phyloP scores from a whole-genome alignment of 30 jellyfish, hydroid and myxozoan species.

The Aurelia sp. region DNA sequence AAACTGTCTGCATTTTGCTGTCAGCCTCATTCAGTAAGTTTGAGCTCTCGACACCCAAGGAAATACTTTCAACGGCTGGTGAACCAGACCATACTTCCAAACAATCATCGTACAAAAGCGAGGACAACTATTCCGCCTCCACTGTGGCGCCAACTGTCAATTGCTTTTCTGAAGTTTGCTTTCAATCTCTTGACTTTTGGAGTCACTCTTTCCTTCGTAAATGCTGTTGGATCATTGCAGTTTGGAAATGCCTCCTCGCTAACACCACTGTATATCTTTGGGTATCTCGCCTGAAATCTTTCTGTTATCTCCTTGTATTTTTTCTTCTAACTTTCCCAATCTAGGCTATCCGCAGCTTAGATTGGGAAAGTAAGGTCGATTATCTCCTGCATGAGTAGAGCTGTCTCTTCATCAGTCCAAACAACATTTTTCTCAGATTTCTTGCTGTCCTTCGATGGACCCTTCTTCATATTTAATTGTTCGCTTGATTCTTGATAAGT shows the following conservation, averaged over 20 bases:
- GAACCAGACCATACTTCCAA: conserved; percentile 51
- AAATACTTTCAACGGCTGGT: conserved; percentile 47
- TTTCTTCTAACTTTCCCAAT: conserved; percentile 39
- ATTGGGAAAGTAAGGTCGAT: too few species aligned
- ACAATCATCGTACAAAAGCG: conserved; percentile 37
- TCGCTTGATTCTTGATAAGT: too few species aligned
- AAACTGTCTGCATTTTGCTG: too few species aligned
- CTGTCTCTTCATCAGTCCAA: conserved; percentile 49
- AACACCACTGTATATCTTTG: conserved; percentile 16
- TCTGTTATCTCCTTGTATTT: conserved; percentile 30
- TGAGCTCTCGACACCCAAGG: too few species aligned
- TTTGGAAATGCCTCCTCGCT: conserved; percentile 36
- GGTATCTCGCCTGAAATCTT: conserved; percentile 25
- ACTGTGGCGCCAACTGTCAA: conserved; percentile 44
- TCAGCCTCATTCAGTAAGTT: too few species aligned
- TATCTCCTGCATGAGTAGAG: conserved; percentile 17
- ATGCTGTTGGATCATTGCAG: neutral
- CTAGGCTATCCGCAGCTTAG: conserved; percentile 3
- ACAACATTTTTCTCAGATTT: too few species aligned
- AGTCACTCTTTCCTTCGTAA: conserved; percentile 43
- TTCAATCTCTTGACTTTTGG: conserved; percentile 21
- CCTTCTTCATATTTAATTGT: too few species aligned
- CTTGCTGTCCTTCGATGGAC: too few species aligned
- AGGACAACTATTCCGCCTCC: conserved; percentile 26
- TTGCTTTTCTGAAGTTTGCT: conserved; percentile 31